Evolutionary conservation across 2,113 vertebrate genomes (phyloP).

Genomic region (Engraulis encrasicolus): DNA sequence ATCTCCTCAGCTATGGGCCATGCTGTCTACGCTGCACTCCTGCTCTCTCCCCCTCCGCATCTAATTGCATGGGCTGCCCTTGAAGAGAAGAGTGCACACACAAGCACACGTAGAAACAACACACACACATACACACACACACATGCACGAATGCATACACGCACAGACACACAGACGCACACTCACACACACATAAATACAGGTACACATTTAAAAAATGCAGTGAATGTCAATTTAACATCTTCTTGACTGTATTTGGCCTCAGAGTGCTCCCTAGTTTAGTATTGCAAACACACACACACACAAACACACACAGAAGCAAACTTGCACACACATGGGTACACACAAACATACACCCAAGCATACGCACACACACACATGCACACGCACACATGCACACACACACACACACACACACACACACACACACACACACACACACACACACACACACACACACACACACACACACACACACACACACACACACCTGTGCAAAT

Average conservation of each 20-base stretch:
- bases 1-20: not conserved
- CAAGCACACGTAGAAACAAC: not conserved
- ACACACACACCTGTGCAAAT: too few species aligned
- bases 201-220: too few species aligned
- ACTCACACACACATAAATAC: not conserved
- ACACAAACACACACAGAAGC: constrained; percentile 26
- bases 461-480: too few species aligned
- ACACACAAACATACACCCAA: constrained; percentile 32
- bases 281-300: too few species aligned
- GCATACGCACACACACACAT: constrained; percentile 1
- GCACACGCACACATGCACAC: too few species aligned
- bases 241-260: too few species aligned
- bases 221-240: too few species aligned
- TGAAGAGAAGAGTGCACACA: constrained; percentile 33
- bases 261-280: too few species aligned
- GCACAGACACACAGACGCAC: not conserved
- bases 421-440: constrained; percentile 18
- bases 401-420: constrained; percentile 17
- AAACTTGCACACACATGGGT: constrained; percentile 2
- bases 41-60: not conserved
- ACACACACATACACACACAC: constrained; percentile 18
- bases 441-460: constrained; percentile 14
- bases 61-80: constrained; percentile 1
- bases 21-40: not conserved
- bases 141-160: not conserved